phyloP scores from a whole-genome alignment of 2,113 vertebrate genomes.

The Aviceda subcristata region DNA sequence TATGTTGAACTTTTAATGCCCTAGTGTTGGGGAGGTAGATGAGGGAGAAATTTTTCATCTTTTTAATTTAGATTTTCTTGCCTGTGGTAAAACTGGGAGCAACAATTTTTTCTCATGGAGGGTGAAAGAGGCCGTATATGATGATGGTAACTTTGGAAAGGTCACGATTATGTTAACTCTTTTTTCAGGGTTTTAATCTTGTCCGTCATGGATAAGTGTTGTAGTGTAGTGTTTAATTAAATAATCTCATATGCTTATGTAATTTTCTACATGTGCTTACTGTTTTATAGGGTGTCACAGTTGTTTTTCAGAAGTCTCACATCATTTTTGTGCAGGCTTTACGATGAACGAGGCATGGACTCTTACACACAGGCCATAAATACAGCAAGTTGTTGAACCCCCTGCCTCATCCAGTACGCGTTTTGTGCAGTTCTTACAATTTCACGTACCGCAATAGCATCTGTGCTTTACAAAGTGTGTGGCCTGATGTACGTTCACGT shows the following conservation, averaged over 20 bases:
- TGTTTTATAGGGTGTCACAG: accelerated
- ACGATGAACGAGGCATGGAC: accelerated
- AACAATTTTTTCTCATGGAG: accelerated
- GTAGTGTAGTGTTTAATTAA: accelerated
- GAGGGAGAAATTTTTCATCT: background rate
- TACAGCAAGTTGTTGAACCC: background rate
- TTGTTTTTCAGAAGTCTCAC: background rate
- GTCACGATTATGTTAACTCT: too few relatives aligned
- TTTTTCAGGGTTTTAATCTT: background rate
- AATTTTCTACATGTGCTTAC: accelerated
- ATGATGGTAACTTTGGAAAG: background rate
- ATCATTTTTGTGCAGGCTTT: background rate
- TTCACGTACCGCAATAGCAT: accelerated
- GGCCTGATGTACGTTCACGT: accelerated
- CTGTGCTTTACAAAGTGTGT: background rate
- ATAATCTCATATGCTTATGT: accelerated
- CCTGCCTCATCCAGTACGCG: accelerated
- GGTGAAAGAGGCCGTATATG: background rate
- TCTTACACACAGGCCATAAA: background rate
- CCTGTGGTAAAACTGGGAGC: background rate
- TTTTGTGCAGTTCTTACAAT: background rate
- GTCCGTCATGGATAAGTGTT: accelerated
- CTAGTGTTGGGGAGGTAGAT: background rate
- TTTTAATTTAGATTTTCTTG: accelerated
- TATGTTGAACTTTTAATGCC: background rate